Conservation (phyloP, 2,797 vertebrate species). For the Melanotaenia trifasciata region DNA sequence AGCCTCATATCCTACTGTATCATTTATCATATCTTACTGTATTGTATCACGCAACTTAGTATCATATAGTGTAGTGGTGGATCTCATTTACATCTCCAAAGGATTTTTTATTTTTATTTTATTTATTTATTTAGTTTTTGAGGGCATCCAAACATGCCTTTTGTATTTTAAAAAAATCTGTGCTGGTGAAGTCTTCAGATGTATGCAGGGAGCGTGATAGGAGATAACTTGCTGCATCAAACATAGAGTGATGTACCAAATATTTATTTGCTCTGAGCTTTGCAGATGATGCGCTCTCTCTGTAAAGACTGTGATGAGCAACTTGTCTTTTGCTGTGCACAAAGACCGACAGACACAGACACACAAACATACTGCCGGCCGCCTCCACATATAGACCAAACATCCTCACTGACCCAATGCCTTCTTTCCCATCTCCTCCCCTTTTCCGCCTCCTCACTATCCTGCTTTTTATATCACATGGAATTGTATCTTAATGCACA, state of each 20-base stretch:
- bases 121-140: too few relatives aligned
- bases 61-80: too few relatives aligned
- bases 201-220: slow-evolving; percentile 10
- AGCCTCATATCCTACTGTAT: too few relatives aligned
- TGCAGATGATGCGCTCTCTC: slow-evolving; percentile 30
- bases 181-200: slow-evolving; percentile 12
- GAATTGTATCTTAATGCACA: slow-evolving; percentile 45
- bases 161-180: not conserved
- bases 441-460: slow-evolving; percentile 3
- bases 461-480: slow-evolving; percentile 31
- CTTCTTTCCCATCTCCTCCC: slow-evolving; percentile 44
- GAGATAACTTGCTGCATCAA: slow-evolving; percentile 9
- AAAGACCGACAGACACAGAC: slow-evolving; percentile 36
- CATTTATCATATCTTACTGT: too few relatives aligned
- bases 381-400: slow-evolving; percentile 53
- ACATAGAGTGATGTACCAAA: slow-evolving; percentile 26
- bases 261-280: slow-evolving; percentile 29
- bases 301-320: slow-evolving; percentile 12
- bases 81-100: too few relatives aligned
- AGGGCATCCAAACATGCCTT: too few relatives aligned
- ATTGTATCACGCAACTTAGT: too few relatives aligned
- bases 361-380: slow-evolving; percentile 24
- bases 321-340: slow-evolving; percentile 13
- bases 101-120: too few relatives aligned
- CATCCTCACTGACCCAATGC: slow-evolving; percentile 58